A percentile compares a stretch with the other conserved stretches of the same genome.
These are phyloP conservation scores for Proterorhinus semilunaris DNA, from an alignment of 2,113 vertebrate species.

Conservation along the genomic window DNA sequence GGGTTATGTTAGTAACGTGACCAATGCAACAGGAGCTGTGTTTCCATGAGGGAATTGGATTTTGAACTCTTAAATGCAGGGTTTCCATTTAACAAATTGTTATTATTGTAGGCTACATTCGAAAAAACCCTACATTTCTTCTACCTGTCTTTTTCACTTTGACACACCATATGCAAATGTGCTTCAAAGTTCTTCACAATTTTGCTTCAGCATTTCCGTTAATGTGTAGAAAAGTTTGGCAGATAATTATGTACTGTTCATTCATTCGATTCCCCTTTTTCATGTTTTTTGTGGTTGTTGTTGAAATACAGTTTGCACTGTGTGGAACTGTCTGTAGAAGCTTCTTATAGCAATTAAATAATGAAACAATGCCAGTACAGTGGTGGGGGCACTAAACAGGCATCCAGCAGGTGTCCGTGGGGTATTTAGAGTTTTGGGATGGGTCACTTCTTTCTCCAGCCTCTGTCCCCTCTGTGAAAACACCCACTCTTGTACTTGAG, in stretches of 20 bases:
- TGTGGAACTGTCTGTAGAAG: too few species aligned
- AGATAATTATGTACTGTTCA: too few species aligned
- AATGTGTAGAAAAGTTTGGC: too few species aligned
- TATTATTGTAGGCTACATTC: too few species aligned
- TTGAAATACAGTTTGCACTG: too few species aligned
- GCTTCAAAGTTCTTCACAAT: too few species aligned
- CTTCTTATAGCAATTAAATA: neutral
- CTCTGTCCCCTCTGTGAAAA: slow-evolving; percentile 29
- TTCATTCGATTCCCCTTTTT: too few species aligned
- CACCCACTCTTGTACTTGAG: slow-evolving; percentile 37
- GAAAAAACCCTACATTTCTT: too few species aligned
- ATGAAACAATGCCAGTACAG: slow-evolving; percentile 41
- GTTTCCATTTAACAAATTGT: neutral
- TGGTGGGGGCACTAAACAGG: slow-evolving; percentile 30
- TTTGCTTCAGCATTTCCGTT: too few species aligned
- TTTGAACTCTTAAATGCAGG: neutral
- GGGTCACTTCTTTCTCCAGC: slow-evolving; percentile 39
- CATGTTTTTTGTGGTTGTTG: too few species aligned
- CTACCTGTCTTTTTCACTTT: too few species aligned
- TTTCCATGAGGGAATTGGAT: neutral
- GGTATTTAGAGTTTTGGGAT: slow-evolving; percentile 28
- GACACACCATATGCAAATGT: too few species aligned
- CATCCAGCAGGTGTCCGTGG: slow-evolving; percentile 54
- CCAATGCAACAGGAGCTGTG: neutral
- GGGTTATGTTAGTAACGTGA: neutral